Base-by-base conservation (phyloP, 2,888 invertebrate genomes). In the Drosophila imparisetae region DNA sequence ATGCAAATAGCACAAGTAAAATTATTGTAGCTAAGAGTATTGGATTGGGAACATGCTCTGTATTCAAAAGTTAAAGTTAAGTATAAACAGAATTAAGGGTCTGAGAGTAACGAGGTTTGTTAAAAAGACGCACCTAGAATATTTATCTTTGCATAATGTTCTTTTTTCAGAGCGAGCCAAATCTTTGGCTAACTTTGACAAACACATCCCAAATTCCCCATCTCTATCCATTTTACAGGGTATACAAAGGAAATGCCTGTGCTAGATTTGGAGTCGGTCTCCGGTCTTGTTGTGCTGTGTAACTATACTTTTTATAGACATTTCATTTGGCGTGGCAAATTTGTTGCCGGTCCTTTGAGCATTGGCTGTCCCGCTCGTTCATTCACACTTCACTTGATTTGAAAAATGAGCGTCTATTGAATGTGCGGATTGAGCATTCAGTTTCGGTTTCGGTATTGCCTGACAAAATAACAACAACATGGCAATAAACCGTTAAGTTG, bases 311-410 rank as follows among this genome's bases (percentile, higher is more conserved):
- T 81, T 81, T 78, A 75, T 75, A 72, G 78, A 68, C 86, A 64
- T 83, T 86, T 83, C 84, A 81, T 86, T 86, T 83, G 83, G 83
- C 81, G 59, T 74, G 72, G 78, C 80, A 80, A 85, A 88, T 86
- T 88, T 75, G 83, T 83, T 83, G 75, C 75, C 66, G 79, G 66
- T 71, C 79, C 72, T 79, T 66, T 52, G 76, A 72, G 83, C 45
- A 27, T 18, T 54, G 50, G 74, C 60, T 78, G 54, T 27, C 58
- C 45, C 61, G 70, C 72, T 82, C 82, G 77, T 86, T 89, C 89
- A 86, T 89, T 89, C 87, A 86, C 89, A 89, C 86, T 86, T 89
- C 81, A 87, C 83, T 86, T 85, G 87, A 85, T 85, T 89, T 86
- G 89, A 86, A 89, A 86, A 89, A 86, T 86, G 89, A 83, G 83